Percentiles rank a stretch among this genome's conserved stretches.
phyloP scores from a whole-genome alignment of 2,113 vertebrate species.

The Lanius ludovicianus region DNA sequence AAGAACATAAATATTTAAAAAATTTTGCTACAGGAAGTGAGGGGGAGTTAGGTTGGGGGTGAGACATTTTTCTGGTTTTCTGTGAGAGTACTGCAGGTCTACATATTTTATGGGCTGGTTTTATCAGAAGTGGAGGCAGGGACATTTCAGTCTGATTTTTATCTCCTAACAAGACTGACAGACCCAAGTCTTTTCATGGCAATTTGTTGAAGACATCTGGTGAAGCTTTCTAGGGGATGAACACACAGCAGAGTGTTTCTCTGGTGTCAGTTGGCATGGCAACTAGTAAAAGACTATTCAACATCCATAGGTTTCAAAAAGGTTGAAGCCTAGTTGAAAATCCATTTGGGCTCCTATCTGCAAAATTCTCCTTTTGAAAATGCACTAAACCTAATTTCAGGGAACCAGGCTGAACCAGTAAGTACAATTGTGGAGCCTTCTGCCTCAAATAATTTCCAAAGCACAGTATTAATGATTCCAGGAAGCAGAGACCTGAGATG shows the following conservation, averaged over 20 bases:
- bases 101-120: constrained; percentile 81
- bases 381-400: constrained; percentile 70
- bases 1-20: constrained; percentile 92
- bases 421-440: constrained; percentile 65
- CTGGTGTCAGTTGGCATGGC: constrained; percentile 96
- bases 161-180: constrained; percentile 90
- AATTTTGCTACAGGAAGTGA: constrained; percentile 79
- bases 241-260: constrained; percentile 89
- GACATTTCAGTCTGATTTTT: constrained; percentile 87
- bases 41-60: constrained; percentile 38
- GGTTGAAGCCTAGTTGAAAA: constrained; percentile 96
- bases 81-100: constrained; percentile 68
- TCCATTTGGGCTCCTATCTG: constrained; percentile 96
- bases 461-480: constrained; percentile 73
- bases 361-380: constrained; percentile 77
- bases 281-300: constrained; percentile 97
- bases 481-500: constrained; percentile 61
- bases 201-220: constrained; percentile 99
- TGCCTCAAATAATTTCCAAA: constrained; percentile 75
- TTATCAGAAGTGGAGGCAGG: constrained; percentile 78
- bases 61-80: constrained; percentile 75
- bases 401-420: constrained; percentile 63
- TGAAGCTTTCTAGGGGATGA: constrained; percentile 91
- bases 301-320: constrained; percentile 89
- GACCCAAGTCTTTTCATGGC: constrained; percentile 92